phyloP scores from a whole-genome alignment of 2,113 vertebrate species.

The Hiodon alosoides region DNA sequence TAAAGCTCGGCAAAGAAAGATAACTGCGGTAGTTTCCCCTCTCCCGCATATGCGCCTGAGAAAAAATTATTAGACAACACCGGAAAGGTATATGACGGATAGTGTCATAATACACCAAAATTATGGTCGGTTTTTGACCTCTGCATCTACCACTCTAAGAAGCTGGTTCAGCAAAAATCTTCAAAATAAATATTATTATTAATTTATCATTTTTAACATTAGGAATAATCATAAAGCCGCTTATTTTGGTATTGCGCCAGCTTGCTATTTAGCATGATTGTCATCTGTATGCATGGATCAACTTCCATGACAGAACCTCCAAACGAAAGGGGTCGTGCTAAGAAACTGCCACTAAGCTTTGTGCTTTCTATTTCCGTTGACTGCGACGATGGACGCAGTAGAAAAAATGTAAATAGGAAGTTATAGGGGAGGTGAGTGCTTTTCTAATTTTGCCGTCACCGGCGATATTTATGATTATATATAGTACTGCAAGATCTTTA shows the following conservation, averaged over 20 bases:
- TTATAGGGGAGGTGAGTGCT: slow-evolving; percentile 1
- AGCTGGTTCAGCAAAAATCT: background rate
- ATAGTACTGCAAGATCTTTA: too few species aligned
- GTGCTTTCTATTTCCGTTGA: background rate
- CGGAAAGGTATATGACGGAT: background rate
- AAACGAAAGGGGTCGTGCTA: slow-evolving; percentile 10
- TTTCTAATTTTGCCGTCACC: background rate
- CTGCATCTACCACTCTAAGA: too few species aligned
- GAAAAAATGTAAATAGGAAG: slow-evolving; percentile 24
- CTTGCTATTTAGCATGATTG: background rate
- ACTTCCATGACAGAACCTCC: slow-evolving; percentile 6
- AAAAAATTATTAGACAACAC: background rate
- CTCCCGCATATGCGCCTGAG: too few species aligned
- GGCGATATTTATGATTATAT: background rate
- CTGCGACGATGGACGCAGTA: background rate
- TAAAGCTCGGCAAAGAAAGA: background rate
- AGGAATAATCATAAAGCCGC: background rate
- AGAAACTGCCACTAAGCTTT: background rate
- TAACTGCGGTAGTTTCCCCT: too few species aligned
- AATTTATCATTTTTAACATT: background rate
- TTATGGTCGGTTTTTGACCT: too few species aligned
- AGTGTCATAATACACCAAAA: too few species aligned
- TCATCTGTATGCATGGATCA: background rate
- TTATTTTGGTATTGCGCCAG: background rate
- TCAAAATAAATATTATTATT: background rate